A percentile compares a stretch with the other conserved stretches of the same genome.
These are phyloP conservation scores for Globodera ellingtonae DNA, from an alignment of 1,140 invertebrate species.

Conservation along the genomic window DNA sequence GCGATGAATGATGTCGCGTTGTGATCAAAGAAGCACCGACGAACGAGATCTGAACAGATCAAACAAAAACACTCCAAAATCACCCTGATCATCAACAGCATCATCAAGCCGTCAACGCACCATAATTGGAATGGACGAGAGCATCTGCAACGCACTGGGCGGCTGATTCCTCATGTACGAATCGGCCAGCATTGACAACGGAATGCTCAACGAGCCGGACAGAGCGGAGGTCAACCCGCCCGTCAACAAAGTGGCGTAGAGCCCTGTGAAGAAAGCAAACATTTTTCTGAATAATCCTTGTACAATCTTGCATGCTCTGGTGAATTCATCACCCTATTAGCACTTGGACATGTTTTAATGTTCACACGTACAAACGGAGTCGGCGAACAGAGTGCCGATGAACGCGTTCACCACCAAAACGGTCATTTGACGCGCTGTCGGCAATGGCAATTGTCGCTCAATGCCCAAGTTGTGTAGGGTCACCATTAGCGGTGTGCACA, in stretches of 20 bases:
- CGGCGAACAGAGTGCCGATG: slow-evolving; percentile 49
- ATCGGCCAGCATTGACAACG: slow-evolving; percentile 48
- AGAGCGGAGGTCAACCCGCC: slow-evolving; percentile 46
- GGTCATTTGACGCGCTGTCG: slow-evolving; percentile 33
- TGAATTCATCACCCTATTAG: neutral
- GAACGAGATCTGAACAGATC: slow-evolving; percentile 18
- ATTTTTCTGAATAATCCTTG: too few relatives aligned
- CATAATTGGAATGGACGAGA: slow-evolving; percentile 50
- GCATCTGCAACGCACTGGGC: slow-evolving; percentile 38
- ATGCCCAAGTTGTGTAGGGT: slow-evolving; percentile 39
- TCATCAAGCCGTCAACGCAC: neutral
- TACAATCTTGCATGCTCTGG: too few relatives aligned
- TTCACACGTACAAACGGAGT: slow-evolving; percentile 31
- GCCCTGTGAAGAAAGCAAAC: slow-evolving; percentile 22
- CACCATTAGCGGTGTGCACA: slow-evolving; percentile 51
- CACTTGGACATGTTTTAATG: too few relatives aligned
- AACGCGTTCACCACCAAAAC: slow-evolving; percentile 46
- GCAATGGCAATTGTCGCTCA: slow-evolving; percentile 47
- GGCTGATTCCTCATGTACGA: slow-evolving; percentile 40
- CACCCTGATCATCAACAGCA: neutral
- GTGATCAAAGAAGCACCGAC: slow-evolving; percentile 23
- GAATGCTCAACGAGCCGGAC: slow-evolving; percentile 48
- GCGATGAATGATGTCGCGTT: neutral
- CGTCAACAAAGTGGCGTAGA: slow-evolving; percentile 51
- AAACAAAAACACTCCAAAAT: neutral